Percentiles rank a stretch among this genome's conserved stretches.
Conservation (phyloP, 2,888 invertebrate species). For the Pteria penguin region DNA sequence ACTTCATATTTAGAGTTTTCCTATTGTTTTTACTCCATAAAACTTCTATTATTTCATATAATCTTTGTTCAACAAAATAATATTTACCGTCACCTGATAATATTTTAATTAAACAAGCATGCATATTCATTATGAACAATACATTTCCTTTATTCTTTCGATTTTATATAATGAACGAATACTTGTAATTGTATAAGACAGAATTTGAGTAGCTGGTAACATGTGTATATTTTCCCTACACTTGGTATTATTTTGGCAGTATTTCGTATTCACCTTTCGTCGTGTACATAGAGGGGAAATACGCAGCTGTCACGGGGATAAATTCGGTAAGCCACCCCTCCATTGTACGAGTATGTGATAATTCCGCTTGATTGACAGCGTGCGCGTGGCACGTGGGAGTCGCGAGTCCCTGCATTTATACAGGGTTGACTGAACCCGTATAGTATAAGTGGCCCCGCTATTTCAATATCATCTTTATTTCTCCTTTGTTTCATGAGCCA, state of each 20-base stretch:
- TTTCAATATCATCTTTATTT: not conserved
- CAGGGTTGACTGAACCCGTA: conserved; percentile 22
- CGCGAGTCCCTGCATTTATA: conserved; percentile 32
- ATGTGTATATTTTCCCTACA: not conserved
- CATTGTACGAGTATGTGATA: not conserved
- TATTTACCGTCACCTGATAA: too few relatives aligned
- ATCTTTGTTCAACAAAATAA: too few relatives aligned
- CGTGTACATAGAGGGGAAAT: not conserved
- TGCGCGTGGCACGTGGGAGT: conserved; percentile 45
- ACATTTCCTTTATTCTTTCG: too few relatives aligned
- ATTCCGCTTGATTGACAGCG: conserved; percentile 30
- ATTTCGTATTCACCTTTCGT: not conserved
- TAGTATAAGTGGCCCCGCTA: not conserved
- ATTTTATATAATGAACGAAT: too few relatives aligned
- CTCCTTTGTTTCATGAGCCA: not conserved
- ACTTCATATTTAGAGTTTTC: too few relatives aligned
- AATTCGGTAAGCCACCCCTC: not conserved
- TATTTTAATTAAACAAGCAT: too few relatives aligned
- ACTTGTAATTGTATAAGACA: too few relatives aligned
- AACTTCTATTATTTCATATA: too few relatives aligned
- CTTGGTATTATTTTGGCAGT: not conserved
- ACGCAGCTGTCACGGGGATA: not conserved
- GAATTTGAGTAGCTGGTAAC: too few relatives aligned
- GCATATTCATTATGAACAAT: too few relatives aligned
- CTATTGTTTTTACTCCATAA: too few relatives aligned